Evolutionary conservation across 2,888 invertebrate species (phyloP).

Genomic region (Metacarcinus magister): DNA sequence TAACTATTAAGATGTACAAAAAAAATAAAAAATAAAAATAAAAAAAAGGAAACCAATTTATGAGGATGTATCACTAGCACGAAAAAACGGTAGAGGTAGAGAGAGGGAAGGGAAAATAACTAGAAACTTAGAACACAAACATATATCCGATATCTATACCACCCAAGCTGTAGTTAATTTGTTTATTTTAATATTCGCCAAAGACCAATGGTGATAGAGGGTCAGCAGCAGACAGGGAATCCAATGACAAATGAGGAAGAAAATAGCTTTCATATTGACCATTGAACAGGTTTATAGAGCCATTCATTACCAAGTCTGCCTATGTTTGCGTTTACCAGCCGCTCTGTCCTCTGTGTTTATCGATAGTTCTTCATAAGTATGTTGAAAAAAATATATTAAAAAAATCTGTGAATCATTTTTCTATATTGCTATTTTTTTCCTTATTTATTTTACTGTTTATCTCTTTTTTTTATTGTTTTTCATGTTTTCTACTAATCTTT

Average conservation of each 20-base stretch:
- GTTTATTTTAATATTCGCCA: background rate
- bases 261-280: background rate
- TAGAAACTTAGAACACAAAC: background rate
- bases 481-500: background rate
- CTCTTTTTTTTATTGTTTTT: background rate
- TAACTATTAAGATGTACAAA: background rate
- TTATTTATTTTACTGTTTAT: background rate
- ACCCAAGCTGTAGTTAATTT: background rate
- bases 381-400: background rate
- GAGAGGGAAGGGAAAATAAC: slow-evolving; percentile 30
- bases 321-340: background rate
- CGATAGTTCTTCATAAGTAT: background rate
- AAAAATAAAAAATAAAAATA: background rate
- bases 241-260: background rate
- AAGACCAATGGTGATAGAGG: background rate
- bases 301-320: background rate
- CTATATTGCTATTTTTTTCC: background rate
- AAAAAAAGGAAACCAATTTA: background rate
- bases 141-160: background rate
- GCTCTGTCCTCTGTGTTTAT: background rate
- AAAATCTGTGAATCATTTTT: background rate
- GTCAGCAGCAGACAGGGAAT: background rate
- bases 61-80: background rate
- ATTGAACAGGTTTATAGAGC: background rate
- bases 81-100: background rate